Base-by-base conservation (phyloP, 1,140 invertebrate species). In the Spodoptera litura region DNA sequence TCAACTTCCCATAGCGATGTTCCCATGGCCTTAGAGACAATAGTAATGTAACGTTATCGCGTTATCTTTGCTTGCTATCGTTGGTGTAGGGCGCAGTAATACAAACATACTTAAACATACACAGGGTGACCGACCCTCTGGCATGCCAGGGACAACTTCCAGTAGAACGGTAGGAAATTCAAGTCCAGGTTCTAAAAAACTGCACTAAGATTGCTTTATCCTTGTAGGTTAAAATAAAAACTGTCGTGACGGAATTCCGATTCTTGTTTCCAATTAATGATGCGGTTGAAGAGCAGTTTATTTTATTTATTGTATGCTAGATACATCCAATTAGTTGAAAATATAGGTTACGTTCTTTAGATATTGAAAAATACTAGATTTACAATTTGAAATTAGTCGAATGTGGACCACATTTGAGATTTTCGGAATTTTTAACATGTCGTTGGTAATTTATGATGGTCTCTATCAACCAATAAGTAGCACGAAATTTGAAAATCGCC, bases 1-100 rank as follows among this genome's bases (percentile, higher is more conserved):
- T 76, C 74, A 76, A 35, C 74, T 76, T 76, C 74, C 74, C 74
- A 76, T 76, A 76, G 59, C 49, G 20, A 75, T 44, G 74, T 76
- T 74, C 71, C 71, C 71, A 74, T 74, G 44, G 71, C 71, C 71
- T 35, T 20, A 70, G 52, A 72, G 71, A 74, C 71, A 74, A 74
- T 74, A 55, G 71, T 58, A 51, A 61, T 49, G 56, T 61, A 61
- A 61, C 44, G 56, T 74, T 74, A 74, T 59, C 71, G 20, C 12
- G 35, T 51, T 74, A 61, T 61, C 71, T 61, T 38, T 64, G 20
- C 62, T 66, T 49, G 38, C 38, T 66, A 66, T 66, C 62, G 62
- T 66, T 49, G 11, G 62, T 66, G 20, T 66, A 66, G 62, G 62
- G 62, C 62, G 62, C 62, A 11, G 62, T 66, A 66, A 66, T 66